Evolutionary conservation across 1,140 invertebrate species (phyloP).

Genomic region (Drosophila serrata): DNA sequence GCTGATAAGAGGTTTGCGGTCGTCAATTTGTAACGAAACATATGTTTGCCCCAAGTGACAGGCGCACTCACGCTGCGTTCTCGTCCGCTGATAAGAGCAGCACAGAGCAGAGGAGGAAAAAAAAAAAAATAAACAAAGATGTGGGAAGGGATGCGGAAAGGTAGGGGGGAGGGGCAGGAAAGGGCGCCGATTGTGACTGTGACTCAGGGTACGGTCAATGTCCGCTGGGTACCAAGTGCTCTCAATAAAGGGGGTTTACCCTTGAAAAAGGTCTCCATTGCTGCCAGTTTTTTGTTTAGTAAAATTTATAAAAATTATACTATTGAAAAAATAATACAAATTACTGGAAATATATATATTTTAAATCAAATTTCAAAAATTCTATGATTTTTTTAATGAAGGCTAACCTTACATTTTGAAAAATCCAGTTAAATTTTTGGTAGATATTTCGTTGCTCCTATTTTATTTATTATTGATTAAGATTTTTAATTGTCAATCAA

Average conservation of each 20-base stretch:
- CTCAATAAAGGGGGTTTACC: slow-evolving; percentile 18
- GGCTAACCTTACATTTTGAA: no score
- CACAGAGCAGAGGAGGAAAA: no score
- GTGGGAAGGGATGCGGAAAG: neutral
- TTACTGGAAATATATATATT: neutral
- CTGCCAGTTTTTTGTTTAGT: neutral
- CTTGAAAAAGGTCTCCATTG: neutral
- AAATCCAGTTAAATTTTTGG: no score
- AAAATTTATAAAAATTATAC: neutral
- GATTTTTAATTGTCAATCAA: no score
- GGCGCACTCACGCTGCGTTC: slow-evolving; percentile 67
- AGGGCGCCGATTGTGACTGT: slow-evolving; percentile 11
- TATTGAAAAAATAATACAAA: neutral
- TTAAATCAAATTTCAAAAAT: no score
- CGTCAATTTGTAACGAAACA: slow-evolving; percentile 81
- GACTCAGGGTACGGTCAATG: slow-evolving; percentile 67
- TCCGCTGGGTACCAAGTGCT: slow-evolving; percentile 28
- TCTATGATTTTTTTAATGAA: no score
- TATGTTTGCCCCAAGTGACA: slow-evolving; percentile 81
- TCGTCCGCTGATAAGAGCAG: slow-evolving; percentile 59
- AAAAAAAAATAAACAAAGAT: neutral
- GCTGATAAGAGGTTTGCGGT: slow-evolving; percentile 73
- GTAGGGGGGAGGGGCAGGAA: neutral
- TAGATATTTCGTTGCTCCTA: no score
- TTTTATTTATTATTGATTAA: no score